Evolutionary conservation across 2,113 vertebrate species (phyloP), one percentile per base, ranked within the genome.

Genomic region (Proterorhinus semilunaris): DNA sequence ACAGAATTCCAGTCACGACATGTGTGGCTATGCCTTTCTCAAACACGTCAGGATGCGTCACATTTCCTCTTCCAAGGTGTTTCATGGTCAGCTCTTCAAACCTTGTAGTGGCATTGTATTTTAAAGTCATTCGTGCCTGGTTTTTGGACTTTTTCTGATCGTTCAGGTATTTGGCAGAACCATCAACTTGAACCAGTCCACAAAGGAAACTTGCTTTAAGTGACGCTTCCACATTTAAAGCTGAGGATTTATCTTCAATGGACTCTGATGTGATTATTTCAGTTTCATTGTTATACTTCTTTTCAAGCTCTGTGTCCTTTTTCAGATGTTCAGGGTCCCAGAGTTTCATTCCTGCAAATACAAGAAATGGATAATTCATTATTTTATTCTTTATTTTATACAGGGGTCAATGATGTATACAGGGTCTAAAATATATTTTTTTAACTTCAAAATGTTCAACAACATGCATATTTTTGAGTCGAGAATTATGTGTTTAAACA

Each of bases 1-100:
- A 88, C 42, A 90, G 81, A 8, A 90, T 36, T 3, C 10, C 89
- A 42, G 84, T 86, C 27, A 90, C 86, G 0, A 91, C 83, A 64
- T 88, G 88, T 45, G 88, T 87, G 11, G 83, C 88, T 63, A 74
- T 16, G 5, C 74, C 2, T 64, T 74, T 0, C 0, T 87, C 79
- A 78, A 86, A 90, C 2, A 88, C 79, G 36, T 86, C 6, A 0
- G 58, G 59, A 8, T 88, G 6, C 0, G 71, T 81, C 0, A 88
- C 45, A 0, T 87, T 85, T 0, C 45, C 66, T 57, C 8, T 65
- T 59, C 71, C 86, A 2, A 91, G 83, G 9, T 83, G 81, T 7
- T 59, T 63, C 87, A 89, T 90, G 0, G 82, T 77, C 48, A 89
- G 69, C 54, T 88, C 64, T 3, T 74, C 53, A 36, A 86, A 84